These are phyloP conservation scores for Mesembrinibis cayennensis DNA, from an alignment of 2,113 vertebrate species.

Conservation along the genomic window DNA sequence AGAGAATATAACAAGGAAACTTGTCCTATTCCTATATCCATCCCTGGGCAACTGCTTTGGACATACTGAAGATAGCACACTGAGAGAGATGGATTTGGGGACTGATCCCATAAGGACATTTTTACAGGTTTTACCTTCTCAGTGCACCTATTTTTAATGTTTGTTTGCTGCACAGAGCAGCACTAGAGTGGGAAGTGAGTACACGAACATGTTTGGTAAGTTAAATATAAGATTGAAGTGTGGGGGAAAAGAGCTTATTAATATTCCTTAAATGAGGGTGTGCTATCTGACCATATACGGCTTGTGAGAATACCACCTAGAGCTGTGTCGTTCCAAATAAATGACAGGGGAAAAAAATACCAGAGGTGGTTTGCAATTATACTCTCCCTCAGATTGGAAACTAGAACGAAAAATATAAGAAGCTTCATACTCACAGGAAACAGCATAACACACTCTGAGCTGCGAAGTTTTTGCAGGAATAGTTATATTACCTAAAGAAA, in stretches of 20 bases:
- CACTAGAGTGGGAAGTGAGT: background rate
- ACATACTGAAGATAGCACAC: fast-evolving
- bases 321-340: background rate
- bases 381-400: background rate
- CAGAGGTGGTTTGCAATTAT: background rate
- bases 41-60: background rate
- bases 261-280: background rate
- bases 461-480: background rate
- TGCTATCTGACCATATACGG: background rate
- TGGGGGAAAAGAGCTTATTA: background rate
- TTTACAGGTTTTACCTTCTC: background rate
- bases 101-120: background rate
- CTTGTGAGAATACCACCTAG: background rate
- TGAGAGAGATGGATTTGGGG: background rate
- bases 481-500: background rate
- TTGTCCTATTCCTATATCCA: fast-evolving
- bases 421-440: background rate
- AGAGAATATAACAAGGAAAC: background rate
- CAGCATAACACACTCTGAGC: background rate
- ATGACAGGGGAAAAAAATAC: background rate
- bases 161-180: background rate
- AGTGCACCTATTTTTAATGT: background rate
- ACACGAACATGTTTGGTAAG: background rate
- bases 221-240: background rate
- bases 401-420: background rate